These are phyloP conservation scores for Tokudaia tokunoshimensis DNA, from an alignment of 2,797 vertebrate genomes.

Conservation along the genomic window DNA sequence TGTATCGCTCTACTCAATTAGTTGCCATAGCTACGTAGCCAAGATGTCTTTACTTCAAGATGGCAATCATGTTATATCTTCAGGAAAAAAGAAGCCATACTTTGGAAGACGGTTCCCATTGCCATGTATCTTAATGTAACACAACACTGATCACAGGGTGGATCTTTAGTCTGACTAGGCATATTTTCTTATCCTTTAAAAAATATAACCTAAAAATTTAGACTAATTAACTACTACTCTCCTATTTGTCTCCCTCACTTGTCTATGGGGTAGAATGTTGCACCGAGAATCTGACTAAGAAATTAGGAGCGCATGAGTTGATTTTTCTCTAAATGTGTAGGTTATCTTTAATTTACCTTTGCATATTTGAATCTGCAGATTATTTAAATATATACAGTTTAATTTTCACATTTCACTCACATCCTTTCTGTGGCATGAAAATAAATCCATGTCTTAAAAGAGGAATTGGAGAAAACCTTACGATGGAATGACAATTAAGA, in stretches of 20 bases:
- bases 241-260: neutral
- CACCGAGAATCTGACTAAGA: neutral
- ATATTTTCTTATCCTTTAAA: neutral
- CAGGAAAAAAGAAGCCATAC: neutral
- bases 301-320: neutral
- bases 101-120: neutral
- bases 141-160: neutral
- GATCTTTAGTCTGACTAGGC: neutral
- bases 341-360: constrained; percentile 58
- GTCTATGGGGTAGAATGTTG: neutral
- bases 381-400: constrained; percentile 56
- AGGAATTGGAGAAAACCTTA: constrained; percentile 3
- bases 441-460: constrained; percentile 51
- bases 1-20: neutral
- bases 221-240: neutral
- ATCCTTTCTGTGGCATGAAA: constrained; percentile 10
- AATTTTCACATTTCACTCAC: constrained; percentile 40
- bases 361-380: constrained; percentile 43
- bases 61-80: neutral
- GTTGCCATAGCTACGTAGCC: neutral
- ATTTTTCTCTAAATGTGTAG: constrained; percentile 51
- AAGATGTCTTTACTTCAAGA: neutral
- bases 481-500: neutral
- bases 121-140: neutral
- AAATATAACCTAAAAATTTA: neutral